These are phyloP conservation scores for Brachymystax lenok DNA, from an alignment of 2,797 vertebrate genomes.

Conservation along the genomic window DNA sequence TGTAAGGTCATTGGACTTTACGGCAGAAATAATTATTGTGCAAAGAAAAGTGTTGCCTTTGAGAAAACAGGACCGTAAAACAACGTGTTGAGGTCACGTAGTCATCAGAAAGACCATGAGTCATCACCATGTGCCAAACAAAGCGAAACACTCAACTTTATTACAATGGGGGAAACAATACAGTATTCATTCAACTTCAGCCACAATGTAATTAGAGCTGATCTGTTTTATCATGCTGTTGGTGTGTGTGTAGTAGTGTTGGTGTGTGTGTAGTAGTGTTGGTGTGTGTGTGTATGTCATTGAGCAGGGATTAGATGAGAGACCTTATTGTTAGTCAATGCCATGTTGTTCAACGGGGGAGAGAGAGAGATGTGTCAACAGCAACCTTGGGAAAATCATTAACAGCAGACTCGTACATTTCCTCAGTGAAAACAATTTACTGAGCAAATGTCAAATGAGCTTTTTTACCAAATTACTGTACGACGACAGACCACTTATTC, in stretches of 20 bases:
- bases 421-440: too few species aligned
- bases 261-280: too few species aligned
- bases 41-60: slow-evolving; percentile 13
- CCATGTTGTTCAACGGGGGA: background rate
- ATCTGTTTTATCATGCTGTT: slow-evolving; percentile 15
- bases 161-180: slow-evolving; percentile 2
- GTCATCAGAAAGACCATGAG: slow-evolving; percentile 10
- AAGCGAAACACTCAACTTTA: slow-evolving; percentile 7
- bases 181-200: slow-evolving; percentile 17
- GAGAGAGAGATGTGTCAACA: too few species aligned
- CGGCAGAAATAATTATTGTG: slow-evolving; percentile 18
- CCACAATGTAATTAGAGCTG: slow-evolving; percentile 31
- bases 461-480: too few species aligned
- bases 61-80: slow-evolving; percentile 18
- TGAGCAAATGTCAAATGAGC: too few species aligned
- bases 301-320: background rate
- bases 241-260: background rate
- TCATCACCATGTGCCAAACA: slow-evolving; percentile 23
- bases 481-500: too few species aligned
- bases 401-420: too few species aligned
- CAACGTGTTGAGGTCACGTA: slow-evolving; percentile 19
- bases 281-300: background rate
- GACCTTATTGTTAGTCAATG: background rate
- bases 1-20: slow-evolving; percentile 10
- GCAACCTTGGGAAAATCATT: too few species aligned